Conservation (phyloP, 2,888 invertebrate species). For the Drosophila differens region DNA sequence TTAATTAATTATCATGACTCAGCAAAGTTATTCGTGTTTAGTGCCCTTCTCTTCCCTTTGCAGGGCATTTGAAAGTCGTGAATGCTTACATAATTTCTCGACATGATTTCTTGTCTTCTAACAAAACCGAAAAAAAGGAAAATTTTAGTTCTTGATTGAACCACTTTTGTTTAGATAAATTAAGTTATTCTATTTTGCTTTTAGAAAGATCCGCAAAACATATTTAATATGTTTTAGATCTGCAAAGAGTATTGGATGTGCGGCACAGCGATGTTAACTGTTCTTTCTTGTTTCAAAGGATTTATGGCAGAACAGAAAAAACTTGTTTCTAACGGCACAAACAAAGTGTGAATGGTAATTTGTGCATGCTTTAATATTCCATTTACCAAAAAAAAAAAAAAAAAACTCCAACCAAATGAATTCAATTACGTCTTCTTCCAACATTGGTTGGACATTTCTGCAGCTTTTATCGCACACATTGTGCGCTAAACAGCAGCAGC, state of each 20-base stretch:
- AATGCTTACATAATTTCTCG: background rate
- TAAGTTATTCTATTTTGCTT: background rate
- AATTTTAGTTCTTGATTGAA: background rate
- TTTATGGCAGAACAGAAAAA: constrained; percentile 34
- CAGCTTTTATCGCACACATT: constrained; percentile 52
- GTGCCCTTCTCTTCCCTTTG: background rate
- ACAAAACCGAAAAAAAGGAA: constrained; percentile 20
- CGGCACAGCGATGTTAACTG: background rate
- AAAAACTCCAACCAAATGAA: background rate
- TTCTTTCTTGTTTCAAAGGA: constrained; percentile 36
- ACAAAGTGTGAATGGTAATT: constrained; percentile 79
- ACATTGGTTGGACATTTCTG: constrained; percentile 56
- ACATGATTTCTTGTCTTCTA: constrained; percentile 29
- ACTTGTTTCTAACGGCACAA: constrained; percentile 61
- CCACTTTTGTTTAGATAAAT: background rate
- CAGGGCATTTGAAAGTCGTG: constrained; percentile 30
- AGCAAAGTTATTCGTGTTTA: background rate
- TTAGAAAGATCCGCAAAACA: background rate
- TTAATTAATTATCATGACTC: constrained; percentile 2
- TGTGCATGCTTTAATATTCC: constrained; percentile 62
- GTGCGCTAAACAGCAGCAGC: constrained; percentile 35
- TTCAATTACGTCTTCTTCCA: background rate
- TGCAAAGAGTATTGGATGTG: background rate
- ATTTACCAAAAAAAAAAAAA: constrained; percentile 42
- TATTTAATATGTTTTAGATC: background rate